Evolutionary conservation across 1,140 invertebrate species (phyloP).

Genomic region (Harpegnathos saltator): DNA sequence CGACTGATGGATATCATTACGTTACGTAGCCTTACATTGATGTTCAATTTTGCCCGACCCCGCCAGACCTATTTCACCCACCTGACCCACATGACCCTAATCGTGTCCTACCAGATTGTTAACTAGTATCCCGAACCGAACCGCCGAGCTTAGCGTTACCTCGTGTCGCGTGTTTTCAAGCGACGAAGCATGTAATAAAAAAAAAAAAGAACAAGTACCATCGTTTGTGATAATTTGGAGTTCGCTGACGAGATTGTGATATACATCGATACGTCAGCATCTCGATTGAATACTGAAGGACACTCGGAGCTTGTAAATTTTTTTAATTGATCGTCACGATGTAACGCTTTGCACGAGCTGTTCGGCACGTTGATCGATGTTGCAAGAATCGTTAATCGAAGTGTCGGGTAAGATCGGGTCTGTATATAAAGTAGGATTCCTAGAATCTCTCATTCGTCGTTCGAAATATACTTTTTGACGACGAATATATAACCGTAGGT

Average conservation of each 20-base stretch:
- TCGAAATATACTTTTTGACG: slow-evolving; percentile 4
- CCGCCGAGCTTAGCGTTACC: slow-evolving; percentile 26
- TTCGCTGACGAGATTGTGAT: neutral
- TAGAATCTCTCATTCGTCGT: slow-evolving; percentile 22
- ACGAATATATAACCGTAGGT: slow-evolving; percentile 19
- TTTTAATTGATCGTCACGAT: too few relatives aligned
- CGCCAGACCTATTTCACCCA: neutral
- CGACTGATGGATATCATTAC: slow-evolving; percentile 84
- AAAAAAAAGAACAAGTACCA: neutral
- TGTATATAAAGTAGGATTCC: slow-evolving; percentile 62
- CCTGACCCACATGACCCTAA: neutral
- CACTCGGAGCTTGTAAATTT: too few relatives aligned
- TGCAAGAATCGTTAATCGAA: slow-evolving; percentile 58
- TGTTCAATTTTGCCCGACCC: slow-evolving; percentile 65
- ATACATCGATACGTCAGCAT: neutral
- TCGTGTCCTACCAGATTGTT: neutral
- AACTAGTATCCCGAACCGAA: slow-evolving; percentile 27
- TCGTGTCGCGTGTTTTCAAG: neutral
- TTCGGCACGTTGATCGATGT: slow-evolving; percentile 53
- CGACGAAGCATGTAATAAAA: too few relatives aligned
- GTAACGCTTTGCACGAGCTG: slow-evolving; percentile 37
- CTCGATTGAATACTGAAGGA: too few relatives aligned
- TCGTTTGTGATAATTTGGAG: neutral
- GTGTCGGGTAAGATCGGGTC: slow-evolving; percentile 70
- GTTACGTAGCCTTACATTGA: slow-evolving; percentile 86